Evolutionary conservation across 23 tunicate genomes (phyloP).

Genomic region (Botrylloides violaceus): DNA sequence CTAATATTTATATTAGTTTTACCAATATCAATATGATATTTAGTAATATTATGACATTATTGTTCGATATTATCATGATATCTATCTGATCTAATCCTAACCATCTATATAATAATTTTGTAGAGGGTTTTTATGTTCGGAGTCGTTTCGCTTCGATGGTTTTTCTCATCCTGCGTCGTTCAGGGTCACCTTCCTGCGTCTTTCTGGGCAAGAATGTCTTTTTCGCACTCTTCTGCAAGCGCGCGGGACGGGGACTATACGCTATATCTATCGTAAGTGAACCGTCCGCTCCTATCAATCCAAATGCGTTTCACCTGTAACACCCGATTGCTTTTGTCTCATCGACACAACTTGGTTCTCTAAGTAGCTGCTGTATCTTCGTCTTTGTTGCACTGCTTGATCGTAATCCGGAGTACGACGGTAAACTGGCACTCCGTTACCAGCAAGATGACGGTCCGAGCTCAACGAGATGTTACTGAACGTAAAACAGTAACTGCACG

Average conservation of each 20-base stretch:
- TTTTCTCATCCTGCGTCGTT: no score
- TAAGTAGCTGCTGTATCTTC: constrained; percentile 73
- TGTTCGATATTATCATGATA: no score
- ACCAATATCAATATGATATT: no score
- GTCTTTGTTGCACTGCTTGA: constrained; percentile 59
- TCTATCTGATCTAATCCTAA: no score
- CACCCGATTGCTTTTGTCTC: constrained; percentile 13
- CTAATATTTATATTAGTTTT: no score
- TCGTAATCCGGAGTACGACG: constrained; percentile 89
- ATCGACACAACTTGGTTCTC: constrained; percentile 37
- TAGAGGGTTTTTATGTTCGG: no score
- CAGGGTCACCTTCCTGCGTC: no score
- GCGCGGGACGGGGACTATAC: not conserved
- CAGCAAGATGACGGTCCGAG: constrained; percentile 42
- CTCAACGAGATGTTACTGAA: constrained; percentile 64
- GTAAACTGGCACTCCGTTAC: constrained; percentile 57
- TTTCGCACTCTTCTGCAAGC: not conserved
- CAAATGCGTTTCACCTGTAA: not conserved
- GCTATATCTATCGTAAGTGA: not conserved
- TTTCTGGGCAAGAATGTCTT: not conserved
- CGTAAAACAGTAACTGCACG: not conserved
- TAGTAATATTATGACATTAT: no score
- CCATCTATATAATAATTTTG: no score
- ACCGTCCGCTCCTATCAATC: no score
- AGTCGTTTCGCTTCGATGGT: no score